phyloP scores from a whole-genome alignment of 2,888 invertebrate species.

The Lasioglossum figueresi region DNA sequence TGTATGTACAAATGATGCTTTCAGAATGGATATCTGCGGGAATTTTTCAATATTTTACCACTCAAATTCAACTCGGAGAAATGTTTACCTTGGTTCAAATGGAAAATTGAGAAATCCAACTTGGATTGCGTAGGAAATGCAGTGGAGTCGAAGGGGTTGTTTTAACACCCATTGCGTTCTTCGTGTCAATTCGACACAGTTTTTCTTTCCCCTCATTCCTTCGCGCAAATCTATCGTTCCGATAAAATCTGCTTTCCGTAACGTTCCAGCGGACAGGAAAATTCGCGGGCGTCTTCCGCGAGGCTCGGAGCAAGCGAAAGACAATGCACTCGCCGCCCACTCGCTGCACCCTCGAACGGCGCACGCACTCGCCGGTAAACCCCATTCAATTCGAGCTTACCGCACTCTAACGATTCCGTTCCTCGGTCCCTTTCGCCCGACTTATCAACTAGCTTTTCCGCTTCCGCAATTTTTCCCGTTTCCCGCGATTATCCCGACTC shows the following conservation, averaged over 20 bases:
- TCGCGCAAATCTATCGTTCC: no score
- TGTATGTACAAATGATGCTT: not conserved
- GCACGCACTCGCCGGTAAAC: not conserved
- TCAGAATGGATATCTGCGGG: not conserved
- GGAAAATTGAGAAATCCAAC: no score
- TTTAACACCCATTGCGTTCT: no score
- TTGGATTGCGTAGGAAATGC: no score
- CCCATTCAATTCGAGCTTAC: not conserved
- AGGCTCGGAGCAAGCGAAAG: not conserved
- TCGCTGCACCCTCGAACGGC: not conserved
- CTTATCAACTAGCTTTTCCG: slow-evolving; percentile 9
- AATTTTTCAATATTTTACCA: not conserved
- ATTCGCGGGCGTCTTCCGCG: not conserved
- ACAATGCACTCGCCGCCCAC: not conserved
- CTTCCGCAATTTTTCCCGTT: slow-evolving; percentile 9
- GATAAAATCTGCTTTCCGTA: no score
- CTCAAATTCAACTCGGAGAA: not conserved
- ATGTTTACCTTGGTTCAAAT: no score
- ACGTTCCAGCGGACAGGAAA: not conserved
- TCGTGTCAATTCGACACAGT: no score
- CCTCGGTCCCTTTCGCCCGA: not conserved
- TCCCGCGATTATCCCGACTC: slow-evolving; percentile 48
- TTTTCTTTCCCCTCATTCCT: no score
- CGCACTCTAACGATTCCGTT: not conserved
- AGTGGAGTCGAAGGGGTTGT: no score